Base-by-base conservation (phyloP, 2,113 vertebrate species). In the Saccopteryx leptura region DNA sequence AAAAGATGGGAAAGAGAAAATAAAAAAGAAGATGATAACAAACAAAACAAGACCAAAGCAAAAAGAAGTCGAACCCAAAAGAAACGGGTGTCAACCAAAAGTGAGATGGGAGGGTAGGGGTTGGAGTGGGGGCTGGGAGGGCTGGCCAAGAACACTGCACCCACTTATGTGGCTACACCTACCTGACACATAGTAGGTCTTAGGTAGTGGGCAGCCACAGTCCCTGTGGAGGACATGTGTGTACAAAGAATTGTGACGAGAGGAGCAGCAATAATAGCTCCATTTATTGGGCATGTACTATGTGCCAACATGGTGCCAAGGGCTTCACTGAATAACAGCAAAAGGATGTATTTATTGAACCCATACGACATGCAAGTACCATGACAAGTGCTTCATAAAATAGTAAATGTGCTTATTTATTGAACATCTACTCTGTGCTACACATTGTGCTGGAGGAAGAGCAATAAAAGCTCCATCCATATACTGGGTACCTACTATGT, bases 1-100 rank as follows among this genome's bases (percentile, higher is more conserved):
- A 99, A 99, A 99, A 99, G 98, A 99, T 99, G 99, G 99, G 99
- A 99, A 99, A 99, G 99, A 99, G 97, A 98, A 98, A 98, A 98
- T 98, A 99, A 98, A 98, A 98, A 98, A 98, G 98, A 99, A 99
- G 99, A 99, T 99, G 99, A 98, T 98, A 99, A 99, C 99, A 97
- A 98, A 98, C 98, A 99, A 99, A 99, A 98, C 98, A 98, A 98
- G 98, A 99, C 98, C 95, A 97, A 99, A 99, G 98, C 98, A 98
- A 98, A 98, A 82, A 95, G 94, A 95, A 96, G 61, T 87, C 71
- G 95, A 95, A 97, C 93, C 96, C 97, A 97, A 85, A 96, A 95
- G 88, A 97, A 93, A 92, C 4, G 63, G 93, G 92, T 93, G 90
- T 39, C 88, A 97, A 97, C 93, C 56, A 54, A 94, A 93, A 56